phyloP scores from a whole-genome alignment of 2,888 invertebrate genomes.

The Biston stratarius region DNA sequence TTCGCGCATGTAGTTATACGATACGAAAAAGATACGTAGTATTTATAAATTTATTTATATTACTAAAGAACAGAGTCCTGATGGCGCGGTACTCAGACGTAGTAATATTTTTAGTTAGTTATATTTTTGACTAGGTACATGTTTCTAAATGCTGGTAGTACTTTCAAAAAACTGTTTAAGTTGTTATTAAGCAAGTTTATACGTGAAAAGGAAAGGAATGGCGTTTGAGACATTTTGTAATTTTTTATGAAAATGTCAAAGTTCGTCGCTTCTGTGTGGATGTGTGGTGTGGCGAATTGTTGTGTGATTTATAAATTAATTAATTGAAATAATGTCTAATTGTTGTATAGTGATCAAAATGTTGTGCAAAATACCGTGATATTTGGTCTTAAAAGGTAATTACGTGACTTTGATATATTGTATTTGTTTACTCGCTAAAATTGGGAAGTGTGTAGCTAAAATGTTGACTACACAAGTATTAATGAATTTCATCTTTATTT shows the following conservation, averaged over 20 bases:
- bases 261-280: conserved; percentile 63
- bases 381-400: conserved; percentile 34
- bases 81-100: conserved; percentile 10
- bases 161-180: background rate
- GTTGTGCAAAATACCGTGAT: conserved; percentile 28
- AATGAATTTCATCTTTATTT: background rate
- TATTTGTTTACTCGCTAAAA: conserved; percentile 4
- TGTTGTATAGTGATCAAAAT: conserved; percentile 21
- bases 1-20: conserved; percentile 44
- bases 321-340: conserved; percentile 47
- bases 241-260: conserved; percentile 79
- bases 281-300: conserved; percentile 51
- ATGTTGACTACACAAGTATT: background rate
- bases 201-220: conserved; percentile 71
- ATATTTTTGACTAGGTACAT: background rate
- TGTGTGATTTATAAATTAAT: conserved; percentile 45
- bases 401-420: background rate
- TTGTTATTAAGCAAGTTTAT: conserved; percentile 16
- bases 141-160: background rate
- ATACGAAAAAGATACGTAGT: conserved; percentile 39
- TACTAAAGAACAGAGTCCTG: conserved; percentile 44
- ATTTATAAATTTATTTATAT: conserved; percentile 57
- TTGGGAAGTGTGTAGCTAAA: conserved; percentile 1
- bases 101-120: background rate
- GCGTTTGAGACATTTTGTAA: conserved; percentile 65